Conservation (phyloP, 2,113 vertebrate genomes). For the Phylloscopus trochiloides region DNA sequence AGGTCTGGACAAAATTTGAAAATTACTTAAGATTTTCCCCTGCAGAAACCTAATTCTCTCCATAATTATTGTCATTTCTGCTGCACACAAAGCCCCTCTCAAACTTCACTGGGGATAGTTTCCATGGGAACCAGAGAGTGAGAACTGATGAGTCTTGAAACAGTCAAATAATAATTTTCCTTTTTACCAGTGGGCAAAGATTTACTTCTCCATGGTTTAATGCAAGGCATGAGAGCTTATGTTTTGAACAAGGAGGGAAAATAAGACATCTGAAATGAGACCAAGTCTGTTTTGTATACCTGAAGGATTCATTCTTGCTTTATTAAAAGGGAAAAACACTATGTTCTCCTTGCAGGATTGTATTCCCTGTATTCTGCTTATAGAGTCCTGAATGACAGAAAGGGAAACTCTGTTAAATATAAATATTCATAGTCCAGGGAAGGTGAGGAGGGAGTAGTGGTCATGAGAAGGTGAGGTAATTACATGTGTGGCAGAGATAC, state of each 20-base stretch:
- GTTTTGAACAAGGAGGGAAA: not conserved
- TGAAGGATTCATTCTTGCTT: not conserved
- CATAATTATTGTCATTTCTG: conserved; percentile 45
- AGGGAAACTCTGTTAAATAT: not conserved
- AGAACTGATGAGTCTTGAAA: conserved; percentile 64
- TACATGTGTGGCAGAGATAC: not conserved
- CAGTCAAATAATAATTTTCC: conserved; percentile 62
- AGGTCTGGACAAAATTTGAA: conserved; percentile 25
- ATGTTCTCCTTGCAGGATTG: not conserved
- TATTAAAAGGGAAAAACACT: not conserved
- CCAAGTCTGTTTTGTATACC: not conserved
- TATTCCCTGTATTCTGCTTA: not conserved
- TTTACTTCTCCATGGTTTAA: conserved; percentile 35
- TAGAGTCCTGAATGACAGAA: not conserved
- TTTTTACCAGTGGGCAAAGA: conserved; percentile 60
- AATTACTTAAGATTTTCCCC: conserved; percentile 16
- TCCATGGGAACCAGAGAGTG: conserved; percentile 72
- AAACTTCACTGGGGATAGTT: conserved; percentile 64
- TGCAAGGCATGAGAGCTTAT: conserved; percentile 17
- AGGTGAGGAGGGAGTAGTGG: not conserved
- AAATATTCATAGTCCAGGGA: not conserved
- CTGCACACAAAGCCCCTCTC: conserved; percentile 35
- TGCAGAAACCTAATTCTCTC: conserved; percentile 44
- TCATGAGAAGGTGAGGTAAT: not conserved
- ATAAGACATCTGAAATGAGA: not conserved